Evolutionary conservation across 2,113 vertebrate species (phyloP).

Genomic region (Balaenoptera acutorostrata): DNA sequence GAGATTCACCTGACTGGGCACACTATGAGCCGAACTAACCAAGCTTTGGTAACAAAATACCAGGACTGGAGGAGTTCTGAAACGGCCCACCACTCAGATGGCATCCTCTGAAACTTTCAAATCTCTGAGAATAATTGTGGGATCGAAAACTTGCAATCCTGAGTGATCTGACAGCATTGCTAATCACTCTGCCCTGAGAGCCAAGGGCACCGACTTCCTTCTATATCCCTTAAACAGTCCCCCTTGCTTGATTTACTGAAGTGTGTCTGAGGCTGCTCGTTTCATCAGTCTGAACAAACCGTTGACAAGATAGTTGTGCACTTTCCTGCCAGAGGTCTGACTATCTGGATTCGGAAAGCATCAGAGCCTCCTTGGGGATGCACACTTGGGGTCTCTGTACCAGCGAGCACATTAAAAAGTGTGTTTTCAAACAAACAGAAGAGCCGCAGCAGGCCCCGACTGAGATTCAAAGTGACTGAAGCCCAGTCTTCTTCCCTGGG

Average conservation of each 20-base stretch:
- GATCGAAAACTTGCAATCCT: neutral
- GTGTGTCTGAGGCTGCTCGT: neutral
- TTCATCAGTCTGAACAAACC: neutral
- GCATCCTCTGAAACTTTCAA: neutral
- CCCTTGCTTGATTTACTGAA: neutral
- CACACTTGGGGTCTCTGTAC: neutral
- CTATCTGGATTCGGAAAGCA: neutral
- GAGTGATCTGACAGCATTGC: neutral
- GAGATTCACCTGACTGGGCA: neutral
- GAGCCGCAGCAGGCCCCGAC: neutral
- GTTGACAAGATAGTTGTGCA: neutral
- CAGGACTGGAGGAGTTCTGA: neutral
- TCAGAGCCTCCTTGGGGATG: neutral
- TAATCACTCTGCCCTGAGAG: fast-evolving
- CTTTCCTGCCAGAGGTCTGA: neutral
- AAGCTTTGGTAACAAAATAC: neutral
- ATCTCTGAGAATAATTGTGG: neutral
- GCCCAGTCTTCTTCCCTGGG: too few relatives aligned
- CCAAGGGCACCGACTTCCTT: too few relatives aligned
- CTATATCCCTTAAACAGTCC: neutral
- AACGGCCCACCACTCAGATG: neutral
- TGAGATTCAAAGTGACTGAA: neutral
- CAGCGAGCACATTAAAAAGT: neutral
- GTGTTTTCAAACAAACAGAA: neutral
- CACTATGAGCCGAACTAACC: neutral